Conservation (phyloP, 2,797 vertebrate genomes). For the Melanotaenia boesemani region DNA sequence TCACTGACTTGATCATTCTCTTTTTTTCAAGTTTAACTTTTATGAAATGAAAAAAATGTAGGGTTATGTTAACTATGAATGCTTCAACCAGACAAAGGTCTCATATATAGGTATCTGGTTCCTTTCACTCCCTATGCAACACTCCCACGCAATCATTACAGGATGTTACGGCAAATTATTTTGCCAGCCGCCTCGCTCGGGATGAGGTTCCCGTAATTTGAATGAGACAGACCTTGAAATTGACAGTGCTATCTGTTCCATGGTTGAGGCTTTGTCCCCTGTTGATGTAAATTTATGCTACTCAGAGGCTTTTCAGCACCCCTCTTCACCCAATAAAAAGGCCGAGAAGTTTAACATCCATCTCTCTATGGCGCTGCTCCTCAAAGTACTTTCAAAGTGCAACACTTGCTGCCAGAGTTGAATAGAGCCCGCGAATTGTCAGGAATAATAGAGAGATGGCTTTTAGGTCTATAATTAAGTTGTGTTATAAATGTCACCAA, state of each 20-base stretch:
- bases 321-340: conserved; percentile 80
- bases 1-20: conserved; percentile 45
- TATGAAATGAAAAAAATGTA: conserved; percentile 47
- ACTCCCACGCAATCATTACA: conserved; percentile 74
- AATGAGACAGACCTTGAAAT: conserved; percentile 83
- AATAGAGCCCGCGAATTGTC: conserved; percentile 75
- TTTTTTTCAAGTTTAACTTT: conserved; percentile 47
- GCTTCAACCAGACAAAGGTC: conserved; percentile 59
- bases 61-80: conserved; percentile 49
- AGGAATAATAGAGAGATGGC: conserved; percentile 83
- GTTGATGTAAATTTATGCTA: conserved; percentile 83
- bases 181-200: conserved; percentile 70
- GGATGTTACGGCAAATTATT: conserved; percentile 80
- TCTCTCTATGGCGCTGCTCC: conserved; percentile 74
- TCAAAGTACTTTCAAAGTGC: conserved; percentile 82
- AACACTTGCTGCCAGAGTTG: conserved; percentile 80
- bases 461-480: conserved; percentile 86
- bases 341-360: conserved; percentile 83
- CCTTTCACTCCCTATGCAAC: conserved; percentile 63
- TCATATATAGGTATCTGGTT: conserved; percentile 61
- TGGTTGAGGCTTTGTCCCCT: conserved; percentile 79
- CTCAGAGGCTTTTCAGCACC: conserved; percentile 77
- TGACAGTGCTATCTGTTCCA: conserved; percentile 80
- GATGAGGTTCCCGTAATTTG: conserved; percentile 77
- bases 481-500: conserved; percentile 85